phyloP scores from a whole-genome alignment of 1,140 invertebrate genomes.

The Trypoxylus dichotomus region DNA sequence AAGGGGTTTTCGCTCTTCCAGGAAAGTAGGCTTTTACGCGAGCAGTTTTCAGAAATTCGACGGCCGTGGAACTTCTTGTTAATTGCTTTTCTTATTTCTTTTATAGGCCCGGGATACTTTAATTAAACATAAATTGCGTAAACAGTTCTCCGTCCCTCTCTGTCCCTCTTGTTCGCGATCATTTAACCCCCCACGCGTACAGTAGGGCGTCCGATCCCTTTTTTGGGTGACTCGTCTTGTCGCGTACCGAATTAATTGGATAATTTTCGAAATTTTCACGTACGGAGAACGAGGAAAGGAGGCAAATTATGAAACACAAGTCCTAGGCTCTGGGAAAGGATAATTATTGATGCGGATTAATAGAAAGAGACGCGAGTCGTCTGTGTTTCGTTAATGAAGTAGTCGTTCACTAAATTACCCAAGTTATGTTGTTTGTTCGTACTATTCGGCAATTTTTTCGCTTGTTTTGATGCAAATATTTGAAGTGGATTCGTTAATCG shows the following conservation, averaged over 20 bases:
- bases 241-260: neutral
- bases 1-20: neutral
- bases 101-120: conserved; percentile 20
- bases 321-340: neutral
- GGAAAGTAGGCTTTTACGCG: neutral
- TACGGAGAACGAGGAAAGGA: neutral
- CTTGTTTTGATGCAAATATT: neutral
- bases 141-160: neutral
- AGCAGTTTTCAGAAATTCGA: conserved; percentile 16
- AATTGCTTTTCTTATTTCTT: conserved; percentile 24
- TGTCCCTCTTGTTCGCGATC: neutral
- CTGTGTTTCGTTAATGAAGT: neutral
- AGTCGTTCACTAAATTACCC: neutral
- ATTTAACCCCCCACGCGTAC: neutral
- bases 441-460: neutral
- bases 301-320: neutral
- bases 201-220: neutral
- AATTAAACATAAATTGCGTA: conserved; percentile 26
- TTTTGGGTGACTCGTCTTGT: neutral
- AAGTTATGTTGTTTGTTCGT: neutral
- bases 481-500: no score
- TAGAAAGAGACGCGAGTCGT: neutral
- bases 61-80: conserved; percentile 15
- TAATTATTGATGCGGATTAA: neutral
- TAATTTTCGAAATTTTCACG: conserved; percentile 14